Conservation (phyloP, 2,797 vertebrate species). For the Aselliscus stoliczkanus region DNA sequence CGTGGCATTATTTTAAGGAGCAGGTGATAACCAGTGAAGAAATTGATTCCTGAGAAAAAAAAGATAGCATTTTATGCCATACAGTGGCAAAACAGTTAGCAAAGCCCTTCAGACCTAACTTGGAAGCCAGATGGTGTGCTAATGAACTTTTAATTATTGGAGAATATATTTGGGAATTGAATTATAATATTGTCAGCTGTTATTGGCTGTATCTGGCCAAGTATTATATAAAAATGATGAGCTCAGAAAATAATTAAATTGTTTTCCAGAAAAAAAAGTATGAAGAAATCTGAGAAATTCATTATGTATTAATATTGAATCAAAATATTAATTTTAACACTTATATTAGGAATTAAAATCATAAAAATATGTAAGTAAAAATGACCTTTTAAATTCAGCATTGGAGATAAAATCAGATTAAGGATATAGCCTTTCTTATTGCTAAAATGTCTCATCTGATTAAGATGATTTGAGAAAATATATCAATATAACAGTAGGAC, state of each 20-base stretch:
- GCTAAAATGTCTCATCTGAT: background rate
- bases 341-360: background rate
- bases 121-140: background rate
- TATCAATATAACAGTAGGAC: background rate
- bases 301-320: background rate
- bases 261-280: background rate
- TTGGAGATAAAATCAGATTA: background rate
- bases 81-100: background rate
- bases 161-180: background rate
- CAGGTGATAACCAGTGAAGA: background rate
- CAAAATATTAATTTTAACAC: background rate
- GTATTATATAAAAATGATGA: background rate
- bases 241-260: background rate
- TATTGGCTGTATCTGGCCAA: background rate
- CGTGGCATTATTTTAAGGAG: background rate
- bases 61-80: background rate
- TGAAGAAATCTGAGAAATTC: background rate
- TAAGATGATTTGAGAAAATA: background rate
- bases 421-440: background rate
- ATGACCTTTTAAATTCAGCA: background rate
- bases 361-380: background rate
- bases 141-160: background rate
- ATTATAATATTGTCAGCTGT: background rate
- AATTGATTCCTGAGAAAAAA: background rate
- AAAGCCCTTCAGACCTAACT: background rate